These are phyloP conservation scores for Halyomorpha halys DNA, from an alignment of 1,140 invertebrate species.

Conservation along the genomic window DNA sequence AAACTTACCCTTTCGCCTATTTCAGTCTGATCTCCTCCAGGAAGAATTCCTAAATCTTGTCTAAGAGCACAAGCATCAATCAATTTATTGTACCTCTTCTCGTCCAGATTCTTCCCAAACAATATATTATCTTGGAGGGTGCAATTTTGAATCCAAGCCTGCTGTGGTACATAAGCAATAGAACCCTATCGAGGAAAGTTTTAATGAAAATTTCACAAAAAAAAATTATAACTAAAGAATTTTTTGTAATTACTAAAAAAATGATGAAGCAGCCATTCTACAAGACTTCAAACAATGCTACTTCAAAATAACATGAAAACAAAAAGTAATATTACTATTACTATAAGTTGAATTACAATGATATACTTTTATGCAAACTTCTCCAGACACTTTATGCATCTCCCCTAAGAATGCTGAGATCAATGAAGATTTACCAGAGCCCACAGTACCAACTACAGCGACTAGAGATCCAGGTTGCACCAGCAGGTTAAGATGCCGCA, in stretches of 20 bases:
- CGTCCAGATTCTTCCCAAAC: conserved; percentile 59
- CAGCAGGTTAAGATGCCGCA: conserved; percentile 63
- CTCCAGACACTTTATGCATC: conserved; percentile 69
- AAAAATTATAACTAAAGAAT: too few relatives aligned
- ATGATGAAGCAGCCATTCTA: too few relatives aligned
- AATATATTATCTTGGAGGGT: conserved; percentile 80
- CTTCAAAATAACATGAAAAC: too few relatives aligned
- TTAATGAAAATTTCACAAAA: neutral
- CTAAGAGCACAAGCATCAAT: conserved; percentile 74
- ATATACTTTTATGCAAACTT: conserved; percentile 59
- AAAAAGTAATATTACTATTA: too few relatives aligned
- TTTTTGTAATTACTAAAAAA: too few relatives aligned
- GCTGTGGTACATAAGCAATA: conserved; percentile 81
- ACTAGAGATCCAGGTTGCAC: conserved; percentile 56
- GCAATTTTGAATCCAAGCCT: conserved; percentile 90
- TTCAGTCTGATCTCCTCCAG: conserved; percentile 81
- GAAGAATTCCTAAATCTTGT: conserved; percentile 76
- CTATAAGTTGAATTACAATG: too few relatives aligned
- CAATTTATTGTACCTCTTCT: conserved; percentile 64
- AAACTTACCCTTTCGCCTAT: conserved; percentile 70
- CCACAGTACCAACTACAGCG: conserved; percentile 80
- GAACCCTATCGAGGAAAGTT: conserved; percentile 44
- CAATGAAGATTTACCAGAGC: conserved; percentile 81
- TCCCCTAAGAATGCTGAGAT: conserved; percentile 77
- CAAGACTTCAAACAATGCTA: too few relatives aligned